Base-by-base conservation (phyloP, 2,888 invertebrate genomes). In the Biston betularia region DNA sequence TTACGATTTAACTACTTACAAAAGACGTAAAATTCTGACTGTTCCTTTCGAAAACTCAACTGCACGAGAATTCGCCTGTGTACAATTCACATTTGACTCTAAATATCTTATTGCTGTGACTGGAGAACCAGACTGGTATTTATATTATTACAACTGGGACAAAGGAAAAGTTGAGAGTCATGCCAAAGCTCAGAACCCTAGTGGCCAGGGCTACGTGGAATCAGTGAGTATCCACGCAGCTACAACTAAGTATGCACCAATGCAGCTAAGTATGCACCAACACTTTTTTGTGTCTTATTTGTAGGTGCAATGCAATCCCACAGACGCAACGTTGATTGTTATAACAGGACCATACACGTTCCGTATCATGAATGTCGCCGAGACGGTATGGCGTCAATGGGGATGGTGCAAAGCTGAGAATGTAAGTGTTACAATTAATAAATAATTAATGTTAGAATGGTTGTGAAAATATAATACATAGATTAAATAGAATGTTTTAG, bases 401-500 rank as follows among this genome's bases (percentile, higher is more conserved):
- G 97, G 97, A 10, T 97, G 96, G 89, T 95, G 97, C 72, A 98
- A 98, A 85, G 95, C 96, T 45, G 98, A 98, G 84, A 94, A 94
- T 73, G 94, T 94, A 77, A 85, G 90, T 68, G 14, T 34, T 15
- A 6, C 10, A 12, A 7, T 52, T n/a, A n/a, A n/a, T n/a, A n/a
- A n/a, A n/a, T n/a, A n/a, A n/a, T n/a, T n/a, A n/a, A n/a, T n/a
- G n/a, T n/a, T n/a, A n/a, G n/a, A n/a, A n/a, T n/a, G n/a, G n/a
- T n/a, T n/a, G n/a, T n/a, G n/a, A n/a, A n/a, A n/a, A n/a, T n/a
- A n/a, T n/a, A n/a, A n/a, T n/a, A n/a, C 5, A 42, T 14, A 52
- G 0, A 24, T 24, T 24, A 24, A 24, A 24, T 24, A 24, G 24
- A 24, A 24, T 24, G 1, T 3, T 24, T 24, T 24, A n/a, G n/a